Conservation (phyloP, 1,140 invertebrate genomes). For the Phortica variegata region DNA sequence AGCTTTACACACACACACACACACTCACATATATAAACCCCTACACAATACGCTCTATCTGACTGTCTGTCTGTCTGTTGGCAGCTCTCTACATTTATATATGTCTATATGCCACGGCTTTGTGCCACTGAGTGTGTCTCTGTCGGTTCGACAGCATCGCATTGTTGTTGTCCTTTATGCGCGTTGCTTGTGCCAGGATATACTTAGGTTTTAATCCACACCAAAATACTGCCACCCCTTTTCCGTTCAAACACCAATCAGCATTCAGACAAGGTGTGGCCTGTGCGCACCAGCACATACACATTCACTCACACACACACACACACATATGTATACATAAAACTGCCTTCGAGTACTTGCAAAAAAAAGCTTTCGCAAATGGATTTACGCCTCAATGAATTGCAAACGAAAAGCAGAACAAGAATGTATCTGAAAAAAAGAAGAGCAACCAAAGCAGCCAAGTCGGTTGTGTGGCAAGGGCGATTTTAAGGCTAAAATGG, state of each 20-base stretch:
- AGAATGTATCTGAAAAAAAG: too few species aligned
- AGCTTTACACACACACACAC: too few species aligned
- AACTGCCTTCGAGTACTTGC: not conserved
- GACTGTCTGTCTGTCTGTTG: conserved; percentile 19
- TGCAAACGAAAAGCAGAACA: conserved; percentile 1
- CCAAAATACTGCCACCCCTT: conserved; percentile 39
- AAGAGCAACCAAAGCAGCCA: too few species aligned
- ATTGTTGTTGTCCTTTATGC: conserved; percentile 23
- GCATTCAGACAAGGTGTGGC: conserved; percentile 51
- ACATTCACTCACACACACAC: conserved; percentile 1
- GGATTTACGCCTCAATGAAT: conserved; percentile 16
- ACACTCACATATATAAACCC: too few species aligned
- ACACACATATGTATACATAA: not conserved
- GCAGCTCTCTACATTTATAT: conserved; percentile 17
- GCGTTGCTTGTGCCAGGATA: conserved; percentile 44
- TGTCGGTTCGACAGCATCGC: conserved; percentile 26
- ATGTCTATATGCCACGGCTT: conserved; percentile 21
- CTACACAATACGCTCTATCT: too few species aligned
- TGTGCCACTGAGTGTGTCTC: conserved; percentile 21
- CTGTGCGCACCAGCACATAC: conserved; percentile 16
- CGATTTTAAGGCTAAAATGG: too few species aligned
- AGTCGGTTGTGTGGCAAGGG: too few species aligned
- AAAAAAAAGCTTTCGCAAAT: conserved; percentile 35
- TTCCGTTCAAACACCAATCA: conserved; percentile 45
- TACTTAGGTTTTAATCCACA: conserved; percentile 51